Evolutionary conservation across 2,888 invertebrate species (phyloP).

Genomic region (Meliscaeva auricollis): DNA sequence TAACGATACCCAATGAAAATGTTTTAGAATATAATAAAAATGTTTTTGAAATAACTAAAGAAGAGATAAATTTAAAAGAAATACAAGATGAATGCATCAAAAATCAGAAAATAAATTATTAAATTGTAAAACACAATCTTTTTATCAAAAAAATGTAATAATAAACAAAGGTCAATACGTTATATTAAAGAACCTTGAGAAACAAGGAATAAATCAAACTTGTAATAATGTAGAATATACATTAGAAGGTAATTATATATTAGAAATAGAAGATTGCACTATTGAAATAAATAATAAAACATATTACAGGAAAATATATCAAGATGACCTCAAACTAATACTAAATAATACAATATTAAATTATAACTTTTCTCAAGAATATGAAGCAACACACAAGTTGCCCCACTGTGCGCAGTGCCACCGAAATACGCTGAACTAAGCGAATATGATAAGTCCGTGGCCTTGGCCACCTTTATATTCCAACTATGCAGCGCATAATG

Average conservation of each 20-base stretch:
- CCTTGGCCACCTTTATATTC: too few relatives aligned
- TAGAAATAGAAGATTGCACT: not conserved
- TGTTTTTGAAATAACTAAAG: not conserved
- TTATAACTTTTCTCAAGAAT: slow-evolving; percentile 1
- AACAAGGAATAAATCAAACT: not conserved
- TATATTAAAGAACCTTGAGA: not conserved
- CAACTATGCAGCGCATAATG: too few relatives aligned
- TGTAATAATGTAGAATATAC: not conserved
- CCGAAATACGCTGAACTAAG: too few relatives aligned
- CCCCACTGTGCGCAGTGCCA: too few relatives aligned
- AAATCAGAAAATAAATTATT: slow-evolving; percentile 1
- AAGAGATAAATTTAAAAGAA: not conserved
- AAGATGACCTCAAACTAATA: not conserved
- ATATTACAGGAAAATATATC: not conserved
- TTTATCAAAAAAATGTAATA: not conserved
- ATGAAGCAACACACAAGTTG: too few relatives aligned
- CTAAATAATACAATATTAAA: not conserved
- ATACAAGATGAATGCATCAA: not conserved
- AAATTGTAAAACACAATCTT: not conserved
- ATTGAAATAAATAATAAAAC: slow-evolving; percentile 6
- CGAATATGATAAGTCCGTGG: too few relatives aligned
- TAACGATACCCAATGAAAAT: not conserved
- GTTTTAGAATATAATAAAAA: not conserved
- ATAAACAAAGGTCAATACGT: not conserved
- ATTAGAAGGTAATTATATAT: not conserved